Percentiles rank a stretch among this genome's conserved stretches.
Conservation (phyloP, 1,140 invertebrate genomes). For the Myzus persicae region DNA sequence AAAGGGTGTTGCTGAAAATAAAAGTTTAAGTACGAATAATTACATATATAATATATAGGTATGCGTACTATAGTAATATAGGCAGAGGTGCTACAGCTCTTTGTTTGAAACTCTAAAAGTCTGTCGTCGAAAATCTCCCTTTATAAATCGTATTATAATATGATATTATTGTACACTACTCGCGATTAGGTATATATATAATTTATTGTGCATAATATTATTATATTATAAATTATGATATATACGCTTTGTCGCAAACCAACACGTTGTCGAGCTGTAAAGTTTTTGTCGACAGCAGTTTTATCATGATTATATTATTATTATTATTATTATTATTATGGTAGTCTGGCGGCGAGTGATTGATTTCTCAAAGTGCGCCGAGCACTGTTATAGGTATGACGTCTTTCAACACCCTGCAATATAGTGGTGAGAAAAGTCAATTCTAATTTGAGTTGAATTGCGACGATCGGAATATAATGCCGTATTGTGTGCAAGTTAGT, state of each 20-base stretch:
- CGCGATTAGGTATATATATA: neutral
- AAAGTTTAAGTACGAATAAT: conserved; percentile 6
- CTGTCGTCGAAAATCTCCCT: neutral
- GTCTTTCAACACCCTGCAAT: neutral
- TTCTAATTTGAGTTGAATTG: neutral
- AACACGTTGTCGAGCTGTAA: neutral
- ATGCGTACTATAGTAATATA: neutral
- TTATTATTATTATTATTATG: neutral
- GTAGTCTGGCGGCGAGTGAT: neutral
- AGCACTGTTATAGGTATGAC: neutral
- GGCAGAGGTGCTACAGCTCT: neutral
- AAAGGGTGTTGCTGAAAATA: neutral
- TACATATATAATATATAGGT: too few relatives aligned
- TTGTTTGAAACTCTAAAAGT: neutral
- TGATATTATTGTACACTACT: too few relatives aligned
- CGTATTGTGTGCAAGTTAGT: neutral
- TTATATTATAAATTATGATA: too few relatives aligned
- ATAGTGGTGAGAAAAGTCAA: neutral
- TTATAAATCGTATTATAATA: neutral
- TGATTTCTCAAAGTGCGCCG: neutral
- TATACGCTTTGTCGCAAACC: neutral
- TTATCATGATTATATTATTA: too few relatives aligned
- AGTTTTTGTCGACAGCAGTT: neutral
- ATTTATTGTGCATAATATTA: neutral
- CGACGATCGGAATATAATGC: neutral